Evolutionary conservation across 2,113 vertebrate species (phyloP), one percentile per base, ranked within the genome.

Genomic region (Galeopterus variegatus): DNA sequence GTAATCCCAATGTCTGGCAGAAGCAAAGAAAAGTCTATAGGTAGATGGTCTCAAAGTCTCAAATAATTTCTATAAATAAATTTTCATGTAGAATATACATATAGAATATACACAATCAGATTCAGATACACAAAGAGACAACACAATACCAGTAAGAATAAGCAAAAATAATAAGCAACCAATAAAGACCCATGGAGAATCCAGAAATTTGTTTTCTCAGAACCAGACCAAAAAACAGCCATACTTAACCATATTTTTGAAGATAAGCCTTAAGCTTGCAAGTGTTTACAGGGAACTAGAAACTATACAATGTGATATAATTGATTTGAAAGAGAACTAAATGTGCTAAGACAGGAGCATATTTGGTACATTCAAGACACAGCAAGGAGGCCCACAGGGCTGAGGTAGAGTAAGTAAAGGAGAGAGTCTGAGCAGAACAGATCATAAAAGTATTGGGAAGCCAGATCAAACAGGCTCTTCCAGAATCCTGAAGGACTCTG

Each of bases 51-150:
- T 58, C 36, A 21, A 89, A 28, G n/a, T 73, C 41, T 93, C 54
- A 58, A 81, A 67, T 62, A n/a, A 69, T 54, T 96, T 67, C 41
- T 90, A 48, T 23, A 62, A 89, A 82, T 70, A 85, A 50, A 77
- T 58, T 91, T 93, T 52, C 33, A 58, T 50, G 26, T 65, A 79
- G 24, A 69, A 65, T 88, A 24, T 33, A 15, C 18, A 90, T n/a
- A n/a, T n/a, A n/a, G n/a, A n/a, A n/a, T n/a, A 31, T 6, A 86
- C 17, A 80, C 6, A 60, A 80, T 92, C 36, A 60, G 62, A 96
- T 67, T 67, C 19, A 72, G 62, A 54, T 31, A 31, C n/a, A 92
- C 18, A 73, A 72, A 64, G 8, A 72, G 6, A 15, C 19, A 73
- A 77, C 48, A 60, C 11, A 50, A n/a, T 45, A 48, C 41, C 11